These are phyloP conservation scores for Furcifer pardalis DNA, from an alignment of 2,797 vertebrate species.

Conservation along the genomic window DNA sequence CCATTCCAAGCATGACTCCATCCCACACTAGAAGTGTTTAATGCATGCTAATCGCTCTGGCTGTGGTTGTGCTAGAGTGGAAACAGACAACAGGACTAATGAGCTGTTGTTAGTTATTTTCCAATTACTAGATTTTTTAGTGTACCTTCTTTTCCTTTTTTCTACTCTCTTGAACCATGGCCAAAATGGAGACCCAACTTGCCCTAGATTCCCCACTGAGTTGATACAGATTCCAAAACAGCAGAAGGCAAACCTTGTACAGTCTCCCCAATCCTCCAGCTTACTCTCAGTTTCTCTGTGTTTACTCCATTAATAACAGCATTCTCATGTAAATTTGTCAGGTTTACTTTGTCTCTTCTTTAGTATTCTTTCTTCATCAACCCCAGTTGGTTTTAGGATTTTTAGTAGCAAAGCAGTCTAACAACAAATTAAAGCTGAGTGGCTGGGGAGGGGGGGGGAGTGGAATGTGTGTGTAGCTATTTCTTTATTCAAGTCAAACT, in stretches of 20 bases:
- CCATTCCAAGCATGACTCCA: slow-evolving; percentile 69
- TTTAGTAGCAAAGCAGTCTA: neutral
- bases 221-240: slow-evolving; percentile 34
- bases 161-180: slow-evolving; percentile 43
- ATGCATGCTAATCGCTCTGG: slow-evolving; percentile 68
- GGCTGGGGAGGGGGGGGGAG: neutral
- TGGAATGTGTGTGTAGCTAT: too few species aligned
- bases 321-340: slow-evolving; percentile 35
- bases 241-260: neutral
- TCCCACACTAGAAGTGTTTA: slow-evolving; percentile 67
- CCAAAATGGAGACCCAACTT: slow-evolving; percentile 54
- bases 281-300: slow-evolving; percentile 8
- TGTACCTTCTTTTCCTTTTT: slow-evolving; percentile 54
- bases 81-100: slow-evolving; percentile 71
- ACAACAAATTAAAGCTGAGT: neutral
- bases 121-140: slow-evolving; percentile 62
- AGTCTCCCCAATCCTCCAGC: rapidly evolving
- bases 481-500: neutral
- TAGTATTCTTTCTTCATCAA: neutral
- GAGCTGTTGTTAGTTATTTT: slow-evolving; percentile 70
- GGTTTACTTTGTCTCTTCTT: neutral
- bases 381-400: slow-evolving; percentile 11
- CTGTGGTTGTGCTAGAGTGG: slow-evolving; percentile 62
- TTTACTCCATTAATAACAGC: neutral
- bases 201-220: slow-evolving; percentile 40